Evolutionary conservation across 1,140 invertebrate genomes (phyloP).

Genomic region (Hylyphantes graminicola): DNA sequence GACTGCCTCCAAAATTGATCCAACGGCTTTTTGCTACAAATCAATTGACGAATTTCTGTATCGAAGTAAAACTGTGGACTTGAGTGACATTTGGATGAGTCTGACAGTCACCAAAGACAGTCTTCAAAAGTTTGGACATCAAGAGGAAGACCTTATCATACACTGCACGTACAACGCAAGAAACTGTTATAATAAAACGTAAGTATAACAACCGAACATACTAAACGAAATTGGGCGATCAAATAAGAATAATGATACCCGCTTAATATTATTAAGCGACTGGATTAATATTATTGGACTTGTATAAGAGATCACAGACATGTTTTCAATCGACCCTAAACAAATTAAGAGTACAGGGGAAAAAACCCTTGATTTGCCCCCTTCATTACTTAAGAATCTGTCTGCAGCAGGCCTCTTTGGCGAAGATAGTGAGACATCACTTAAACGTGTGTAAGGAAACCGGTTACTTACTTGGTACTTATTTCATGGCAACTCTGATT

Average conservation of each 20-base stretch:
- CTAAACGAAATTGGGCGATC: not conserved
- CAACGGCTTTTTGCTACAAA: constrained; percentile 47
- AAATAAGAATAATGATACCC: not conserved
- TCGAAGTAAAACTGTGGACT: constrained; percentile 57
- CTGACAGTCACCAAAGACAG: constrained; percentile 60
- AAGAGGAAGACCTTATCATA: constrained; percentile 62
- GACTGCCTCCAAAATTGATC: constrained; percentile 28
- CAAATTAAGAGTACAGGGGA: no score
- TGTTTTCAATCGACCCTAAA: no score
- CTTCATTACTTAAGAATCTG: no score
- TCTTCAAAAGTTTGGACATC: constrained; percentile 61
- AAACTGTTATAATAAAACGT: constrained; percentile 61
- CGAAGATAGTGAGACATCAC: no score
- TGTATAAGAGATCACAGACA: no score
- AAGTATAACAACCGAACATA: not conserved
- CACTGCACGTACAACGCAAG: constrained; percentile 61
- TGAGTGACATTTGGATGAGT: constrained; percentile 62
- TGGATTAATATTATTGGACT: no score
- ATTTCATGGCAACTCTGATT: no score
- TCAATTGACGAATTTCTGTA: constrained; percentile 60
- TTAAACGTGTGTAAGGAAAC: no score
- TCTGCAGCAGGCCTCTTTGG: no score
- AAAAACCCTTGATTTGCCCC: no score
- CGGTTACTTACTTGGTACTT: no score
- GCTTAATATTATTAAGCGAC: no score